Evolutionary conservation across 2,113 vertebrate genomes (phyloP), one percentile per base, ranked within the genome.

Genomic region (Xiphias gladius): DNA sequence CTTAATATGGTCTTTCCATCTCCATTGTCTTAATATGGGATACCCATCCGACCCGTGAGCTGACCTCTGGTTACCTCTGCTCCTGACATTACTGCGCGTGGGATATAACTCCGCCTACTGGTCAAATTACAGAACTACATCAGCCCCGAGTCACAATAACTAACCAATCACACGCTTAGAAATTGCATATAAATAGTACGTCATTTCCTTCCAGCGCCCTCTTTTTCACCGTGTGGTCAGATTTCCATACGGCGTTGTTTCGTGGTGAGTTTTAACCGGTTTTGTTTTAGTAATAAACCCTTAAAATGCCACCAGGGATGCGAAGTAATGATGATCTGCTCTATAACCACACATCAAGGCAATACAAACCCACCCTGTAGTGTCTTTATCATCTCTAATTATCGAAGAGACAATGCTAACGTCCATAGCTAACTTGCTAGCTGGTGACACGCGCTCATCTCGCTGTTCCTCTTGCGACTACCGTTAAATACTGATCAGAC

Each of bases 171-270:
- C 43, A 65, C 0, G 41, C 80, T 30, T 32, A 0, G 61, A 14
- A 0, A 0, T 0, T 0, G 0, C 0, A 0, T 90, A 96, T 96
- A 95, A 93, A 96, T 35, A 1, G 0, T 0, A 17, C 92, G 94
- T 94, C 93, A 90, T 20, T 86, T 30, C 69, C 9, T 0, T 0
- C 0, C 0, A 0, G 0, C 1, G 0, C 0, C 6, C 93, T 94
- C 93, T 96, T 98, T 94, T 93, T 85, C 89, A 94, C 91, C 92
- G 93, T 80, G 35, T 90, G 57, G 7, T 52, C 2, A 20, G 87
- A 85, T 86, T 73, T 97, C 95, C 89, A 96, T 91, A 96, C 97
- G 97, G 97, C 97, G 93, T 99, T 98, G 96, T 95, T 37, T 91
- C 93, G 94, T 88, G 94, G 96, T 97, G 93, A 96, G 97, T 92